Percentiles rank a stretch among this genome's conserved stretches.
phyloP scores from a whole-genome alignment of 1,140 invertebrate genomes.

The Panulirus ornatus region DNA sequence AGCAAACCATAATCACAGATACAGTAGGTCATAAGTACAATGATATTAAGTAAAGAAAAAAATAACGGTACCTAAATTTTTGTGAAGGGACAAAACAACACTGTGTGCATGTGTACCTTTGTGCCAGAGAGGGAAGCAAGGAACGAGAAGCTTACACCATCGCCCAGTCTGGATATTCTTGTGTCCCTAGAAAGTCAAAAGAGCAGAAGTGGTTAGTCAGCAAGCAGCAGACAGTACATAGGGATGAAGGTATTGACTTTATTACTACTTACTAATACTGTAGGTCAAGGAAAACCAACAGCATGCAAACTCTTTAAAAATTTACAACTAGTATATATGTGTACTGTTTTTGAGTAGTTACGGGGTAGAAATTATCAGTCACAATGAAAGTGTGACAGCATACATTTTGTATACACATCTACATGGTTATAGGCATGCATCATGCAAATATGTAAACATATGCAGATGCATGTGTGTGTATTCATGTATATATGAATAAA shows the following conservation, averaged over 20 bases:
- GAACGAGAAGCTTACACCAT: slow-evolving; percentile 41
- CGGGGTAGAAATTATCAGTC: background rate
- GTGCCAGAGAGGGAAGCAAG: slow-evolving; percentile 31
- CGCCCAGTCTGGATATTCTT: slow-evolving; percentile 35
- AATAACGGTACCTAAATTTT: too few relatives aligned
- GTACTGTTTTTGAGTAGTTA: background rate
- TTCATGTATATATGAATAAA: background rate
- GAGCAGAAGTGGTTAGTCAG: slow-evolving; percentile 34
- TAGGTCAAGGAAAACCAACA: background rate
- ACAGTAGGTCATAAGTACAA: too few relatives aligned
- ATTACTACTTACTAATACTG: background rate
- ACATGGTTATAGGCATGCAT: background rate
- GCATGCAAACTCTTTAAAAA: background rate
- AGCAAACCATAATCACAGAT: too few relatives aligned
- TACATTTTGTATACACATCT: background rate
- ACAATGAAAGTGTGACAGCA: too few relatives aligned
- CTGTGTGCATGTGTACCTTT: slow-evolving; percentile 35
- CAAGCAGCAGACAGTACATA: slow-evolving; percentile 20
- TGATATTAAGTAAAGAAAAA: too few relatives aligned
- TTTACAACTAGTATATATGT: background rate
- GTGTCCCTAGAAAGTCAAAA: slow-evolving; percentile 42
- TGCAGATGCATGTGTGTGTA: slow-evolving; percentile 2
- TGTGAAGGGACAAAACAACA: too few relatives aligned
- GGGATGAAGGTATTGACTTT: background rate
- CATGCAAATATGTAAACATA: background rate